phyloP scores from a whole-genome alignment of 2,113 vertebrate species.

The Equus przewalskii region DNA sequence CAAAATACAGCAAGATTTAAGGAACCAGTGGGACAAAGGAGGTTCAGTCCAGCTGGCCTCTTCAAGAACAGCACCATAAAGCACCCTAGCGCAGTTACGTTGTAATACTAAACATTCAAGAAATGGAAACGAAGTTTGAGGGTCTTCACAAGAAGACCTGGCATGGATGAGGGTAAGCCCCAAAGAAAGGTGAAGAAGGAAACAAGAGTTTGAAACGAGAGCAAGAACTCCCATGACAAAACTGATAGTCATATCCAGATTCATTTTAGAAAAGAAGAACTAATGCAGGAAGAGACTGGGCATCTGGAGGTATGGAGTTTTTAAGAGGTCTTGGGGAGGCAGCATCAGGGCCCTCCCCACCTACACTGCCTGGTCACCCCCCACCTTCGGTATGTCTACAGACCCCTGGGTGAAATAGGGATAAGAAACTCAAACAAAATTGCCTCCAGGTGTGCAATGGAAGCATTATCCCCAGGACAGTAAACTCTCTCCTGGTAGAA shows the following conservation, averaged over 20 bases:
- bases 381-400: neutral
- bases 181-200: conserved; percentile 64
- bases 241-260: conserved; percentile 30
- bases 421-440: neutral
- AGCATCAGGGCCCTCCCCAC: neutral
- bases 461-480: neutral
- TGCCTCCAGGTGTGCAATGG: neutral
- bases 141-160: conserved; percentile 76
- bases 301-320: neutral
- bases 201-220: conserved; percentile 69
- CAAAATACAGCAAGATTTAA: conserved; percentile 82
- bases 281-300: neutral
- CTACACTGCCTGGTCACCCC: neutral
- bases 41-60: conserved; percentile 86
- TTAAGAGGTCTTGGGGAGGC: neutral
- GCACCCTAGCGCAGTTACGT: conserved; percentile 88
- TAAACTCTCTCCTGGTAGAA: neutral
- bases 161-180: conserved; percentile 24
- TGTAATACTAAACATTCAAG: conserved; percentile 89
- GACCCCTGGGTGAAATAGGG: neutral
- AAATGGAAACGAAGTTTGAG: conserved; percentile 88
- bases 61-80: conserved; percentile 90
- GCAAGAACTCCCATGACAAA: conserved; percentile 58
- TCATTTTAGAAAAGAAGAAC: neutral
- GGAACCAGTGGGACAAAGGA: conserved; percentile 83